Evolutionary conservation across 2,888 invertebrate genomes (phyloP).

Genomic region (Phengaris arion): DNA sequence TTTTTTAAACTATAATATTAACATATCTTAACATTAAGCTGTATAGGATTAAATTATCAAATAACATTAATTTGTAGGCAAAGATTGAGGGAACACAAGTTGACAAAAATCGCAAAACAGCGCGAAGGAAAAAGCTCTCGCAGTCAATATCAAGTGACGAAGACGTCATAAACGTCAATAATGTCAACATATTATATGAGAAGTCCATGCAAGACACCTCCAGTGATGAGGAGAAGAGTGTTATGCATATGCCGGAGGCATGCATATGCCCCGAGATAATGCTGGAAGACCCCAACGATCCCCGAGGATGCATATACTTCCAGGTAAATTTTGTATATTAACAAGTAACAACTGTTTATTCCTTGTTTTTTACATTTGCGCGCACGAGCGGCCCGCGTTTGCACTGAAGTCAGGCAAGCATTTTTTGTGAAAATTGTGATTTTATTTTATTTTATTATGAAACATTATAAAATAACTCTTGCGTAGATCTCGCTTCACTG

Average conservation of each 20-base stretch:
- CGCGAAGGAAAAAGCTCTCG: conserved; percentile 39
- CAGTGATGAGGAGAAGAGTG: conserved; percentile 42
- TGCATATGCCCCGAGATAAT: conserved; percentile 42
- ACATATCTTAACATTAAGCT: neutral
- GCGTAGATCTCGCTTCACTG: too few relatives aligned
- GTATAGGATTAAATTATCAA: too few relatives aligned
- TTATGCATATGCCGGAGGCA: conserved; percentile 45
- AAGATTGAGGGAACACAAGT: conserved; percentile 6
- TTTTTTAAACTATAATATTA: neutral
- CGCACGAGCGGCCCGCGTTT: too few relatives aligned
- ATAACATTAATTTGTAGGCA: neutral
- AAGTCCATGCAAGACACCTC: conserved; percentile 34
- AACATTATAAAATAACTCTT: too few relatives aligned
- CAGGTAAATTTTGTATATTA: conserved; percentile 64
- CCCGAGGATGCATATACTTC: conserved; percentile 81
- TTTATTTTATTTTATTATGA: too few relatives aligned
- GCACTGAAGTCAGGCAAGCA: too few relatives aligned
- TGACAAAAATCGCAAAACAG: conserved; percentile 41
- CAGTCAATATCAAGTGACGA: conserved; percentile 18
- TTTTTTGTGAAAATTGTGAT: too few relatives aligned
- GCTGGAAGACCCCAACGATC: conserved; percentile 70
- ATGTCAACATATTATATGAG: conserved; percentile 24
- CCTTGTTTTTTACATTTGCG: too few relatives aligned
- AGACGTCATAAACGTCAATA: conserved; percentile 13
- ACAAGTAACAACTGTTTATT: too few relatives aligned